Conservation (phyloP, 2,888 invertebrate species). For the Eilema griseolum region DNA sequence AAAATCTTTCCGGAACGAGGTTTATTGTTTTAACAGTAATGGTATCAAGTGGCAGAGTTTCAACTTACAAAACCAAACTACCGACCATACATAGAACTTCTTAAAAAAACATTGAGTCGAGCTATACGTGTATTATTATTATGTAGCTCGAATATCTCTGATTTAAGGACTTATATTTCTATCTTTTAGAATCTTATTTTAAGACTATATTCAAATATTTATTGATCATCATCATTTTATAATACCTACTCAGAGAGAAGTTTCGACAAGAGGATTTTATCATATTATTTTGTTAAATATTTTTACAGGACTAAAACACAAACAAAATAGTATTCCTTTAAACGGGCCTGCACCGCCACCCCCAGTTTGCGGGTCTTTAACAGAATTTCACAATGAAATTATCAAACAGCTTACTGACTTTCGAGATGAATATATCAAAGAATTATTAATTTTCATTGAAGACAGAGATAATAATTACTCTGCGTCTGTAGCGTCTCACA, state of each 20-base stretch:
- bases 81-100: too few relatives aligned
- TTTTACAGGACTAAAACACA: background rate
- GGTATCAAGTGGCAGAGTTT: too few relatives aligned
- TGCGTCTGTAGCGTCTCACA: slow-evolving; percentile 38
- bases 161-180: background rate
- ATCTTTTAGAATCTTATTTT: background rate
- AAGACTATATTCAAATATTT: background rate
- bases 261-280: background rate
- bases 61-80: background rate
- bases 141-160: background rate
- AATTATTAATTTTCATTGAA: slow-evolving; percentile 20
- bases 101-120: too few relatives aligned
- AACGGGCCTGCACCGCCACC: background rate
- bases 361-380: background rate
- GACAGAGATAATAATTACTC: slow-evolving; percentile 29
- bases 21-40: too few relatives aligned
- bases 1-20: too few relatives aligned
- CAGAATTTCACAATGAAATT: slow-evolving; percentile 27
- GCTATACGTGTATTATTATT: background rate
- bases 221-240: too few relatives aligned
- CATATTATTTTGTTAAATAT: too few relatives aligned
- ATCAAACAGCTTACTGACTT: slow-evolving; percentile 36
- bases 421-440: slow-evolving; percentile 12
- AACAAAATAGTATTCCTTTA: background rate
- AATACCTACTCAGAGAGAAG: background rate